Base-by-base conservation (phyloP, 35 echinoderm and acorn worm genomes). In the Ptychodera flava region DNA sequence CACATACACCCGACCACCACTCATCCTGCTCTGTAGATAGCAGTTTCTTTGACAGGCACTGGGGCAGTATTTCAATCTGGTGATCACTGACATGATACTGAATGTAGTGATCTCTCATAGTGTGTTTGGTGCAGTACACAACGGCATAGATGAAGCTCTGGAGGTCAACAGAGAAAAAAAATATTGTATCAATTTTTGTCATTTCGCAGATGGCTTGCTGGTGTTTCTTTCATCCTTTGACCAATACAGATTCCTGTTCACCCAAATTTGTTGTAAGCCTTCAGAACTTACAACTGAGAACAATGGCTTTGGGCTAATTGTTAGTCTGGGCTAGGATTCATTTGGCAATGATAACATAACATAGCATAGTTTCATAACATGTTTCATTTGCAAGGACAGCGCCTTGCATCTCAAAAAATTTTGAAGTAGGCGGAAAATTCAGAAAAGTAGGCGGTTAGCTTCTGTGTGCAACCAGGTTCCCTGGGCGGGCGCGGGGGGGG, bases 141-240 rank as follows among this genome's bases (percentile, higher is more conserved):
- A 91, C 85, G 76, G 90, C 84, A 77, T 98, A 98, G 31, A 98
- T 38, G 78, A 98, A 98, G 1, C 92, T 90, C 92, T 97, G 77
- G 22, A 81, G 77, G 22, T 1, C 76, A 29, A 91, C 31, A 37
- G 36, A 76, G 33, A 28, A n/a, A 28, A 16, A 27, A 0, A 36
- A 27, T 29, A 32, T 27, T 64, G 64, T 15, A 36, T 85, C 28
- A 27, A 82, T 16, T 22, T 16, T 16, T 82, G 16, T 16, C 16
- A 22, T 22, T 82, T 32, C 32, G 16, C 15, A 32, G 16, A 22
- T 16, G 16, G 31, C 16, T 82, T 82, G 15, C 16, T 16, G 32
- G 16, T 32, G 15, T 16, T 22, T 82, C 16, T 16, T 82, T 29
- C 27, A 27, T 22, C 22, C 33, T 29, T 29, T 29, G 33, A 82